Evolutionary conservation across 2,888 invertebrate species (phyloP).

Genomic region (Eristalis tenax): DNA sequence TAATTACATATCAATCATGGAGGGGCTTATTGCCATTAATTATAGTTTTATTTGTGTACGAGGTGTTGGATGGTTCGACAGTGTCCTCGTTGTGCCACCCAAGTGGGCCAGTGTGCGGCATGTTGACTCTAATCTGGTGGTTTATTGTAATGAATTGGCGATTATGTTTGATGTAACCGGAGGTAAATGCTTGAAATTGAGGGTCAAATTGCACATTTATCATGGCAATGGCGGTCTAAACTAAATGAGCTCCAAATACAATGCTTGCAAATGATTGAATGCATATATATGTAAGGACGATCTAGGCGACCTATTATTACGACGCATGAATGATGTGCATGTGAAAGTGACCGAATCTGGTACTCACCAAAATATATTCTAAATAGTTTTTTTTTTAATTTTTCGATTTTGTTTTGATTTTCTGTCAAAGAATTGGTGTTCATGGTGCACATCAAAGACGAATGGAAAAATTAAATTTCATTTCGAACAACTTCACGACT

Average conservation of each 20-base stretch:
- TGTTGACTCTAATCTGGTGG: slow-evolving; percentile 70
- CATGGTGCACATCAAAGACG: too few species aligned
- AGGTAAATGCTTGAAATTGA: slow-evolving; percentile 66
- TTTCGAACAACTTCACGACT: too few species aligned
- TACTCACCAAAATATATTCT: too few species aligned
- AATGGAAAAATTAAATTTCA: too few species aligned
- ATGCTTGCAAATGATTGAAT: neutral
- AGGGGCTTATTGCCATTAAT: slow-evolving; percentile 70
- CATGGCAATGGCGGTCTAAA: slow-evolving; percentile 41
- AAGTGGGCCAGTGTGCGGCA: slow-evolving; percentile 52
- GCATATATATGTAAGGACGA: neutral
- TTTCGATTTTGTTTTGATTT: too few species aligned
- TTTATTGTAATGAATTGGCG: slow-evolving; percentile 71
- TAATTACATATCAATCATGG: slow-evolving; percentile 73
- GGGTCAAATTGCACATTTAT: slow-evolving; percentile 66
- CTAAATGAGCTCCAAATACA: slow-evolving; percentile 15
- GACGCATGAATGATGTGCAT: too few species aligned
- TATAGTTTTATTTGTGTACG: slow-evolving; percentile 69
- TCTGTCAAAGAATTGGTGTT: too few species aligned
- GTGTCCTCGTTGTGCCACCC: slow-evolving; percentile 41
- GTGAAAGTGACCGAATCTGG: too few species aligned
- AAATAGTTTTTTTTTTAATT: too few species aligned
- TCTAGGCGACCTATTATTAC: too few species aligned
- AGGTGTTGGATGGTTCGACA: slow-evolving; percentile 48
- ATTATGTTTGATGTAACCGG: slow-evolving; percentile 70